Evolutionary conservation across 2,113 vertebrate species (phyloP).

Genomic region (Festucalex cinctus): DNA sequence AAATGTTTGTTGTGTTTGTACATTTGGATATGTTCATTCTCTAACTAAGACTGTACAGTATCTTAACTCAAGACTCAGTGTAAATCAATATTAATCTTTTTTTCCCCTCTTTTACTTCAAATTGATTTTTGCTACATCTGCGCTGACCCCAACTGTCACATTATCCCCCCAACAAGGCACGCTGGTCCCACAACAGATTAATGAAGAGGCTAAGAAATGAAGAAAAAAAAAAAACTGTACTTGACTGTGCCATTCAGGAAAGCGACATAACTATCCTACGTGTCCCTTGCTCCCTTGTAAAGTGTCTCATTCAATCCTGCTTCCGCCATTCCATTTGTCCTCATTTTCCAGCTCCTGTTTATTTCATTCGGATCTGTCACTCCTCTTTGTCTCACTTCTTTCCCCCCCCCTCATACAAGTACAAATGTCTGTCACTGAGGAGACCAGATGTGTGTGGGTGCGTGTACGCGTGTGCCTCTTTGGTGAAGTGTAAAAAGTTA

Average conservation of each 20-base stretch:
- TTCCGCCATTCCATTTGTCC: not conserved
- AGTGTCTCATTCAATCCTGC: not conserved
- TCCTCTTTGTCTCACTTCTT: not conserved
- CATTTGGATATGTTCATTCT: conserved; percentile 36
- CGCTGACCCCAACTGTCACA: conserved; percentile 70
- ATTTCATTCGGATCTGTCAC: conserved; percentile 2
- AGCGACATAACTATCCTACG: conserved; percentile 7
- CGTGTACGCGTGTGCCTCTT: conserved; percentile 6
- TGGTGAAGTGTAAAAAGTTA: not conserved
- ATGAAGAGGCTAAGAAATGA: conserved; percentile 47
- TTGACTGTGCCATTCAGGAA: conserved; percentile 14
- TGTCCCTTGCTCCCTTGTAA: conserved; percentile 20
- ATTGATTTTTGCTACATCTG: conserved; percentile 68
- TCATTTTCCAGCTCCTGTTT: conserved; percentile 1
- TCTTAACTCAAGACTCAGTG: conserved; percentile 53
- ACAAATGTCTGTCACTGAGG: conserved; percentile 6
- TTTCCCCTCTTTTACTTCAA: conserved; percentile 58
- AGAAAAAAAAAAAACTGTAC: conserved; percentile 43
- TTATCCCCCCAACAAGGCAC: conserved; percentile 71
- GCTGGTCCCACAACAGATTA: conserved; percentile 68
- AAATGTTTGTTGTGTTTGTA: conserved; percentile 8
- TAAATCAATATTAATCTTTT: conserved; percentile 68
- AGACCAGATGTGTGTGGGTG: conserved; percentile 2
- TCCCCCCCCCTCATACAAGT: conserved; percentile 2
- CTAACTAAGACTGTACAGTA: conserved; percentile 46